Conservation (phyloP, 2,113 vertebrate genomes). For the Tonatia bakeri region DNA sequence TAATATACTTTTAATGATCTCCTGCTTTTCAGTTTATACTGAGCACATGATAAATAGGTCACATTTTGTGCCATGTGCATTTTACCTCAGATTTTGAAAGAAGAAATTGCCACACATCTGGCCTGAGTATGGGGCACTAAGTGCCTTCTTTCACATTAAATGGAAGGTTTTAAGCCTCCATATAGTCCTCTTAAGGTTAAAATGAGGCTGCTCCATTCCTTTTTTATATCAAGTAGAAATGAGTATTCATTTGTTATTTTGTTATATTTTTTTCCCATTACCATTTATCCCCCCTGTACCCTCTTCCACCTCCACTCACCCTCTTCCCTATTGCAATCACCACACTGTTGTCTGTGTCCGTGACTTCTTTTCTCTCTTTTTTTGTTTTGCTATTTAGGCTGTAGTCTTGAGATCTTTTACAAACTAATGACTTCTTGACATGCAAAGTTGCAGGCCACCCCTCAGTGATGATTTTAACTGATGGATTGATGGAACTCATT, state of each 20-base stretch:
- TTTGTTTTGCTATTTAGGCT: not conserved
- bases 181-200: not conserved
- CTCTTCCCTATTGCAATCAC: too few relatives aligned
- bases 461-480: not conserved
- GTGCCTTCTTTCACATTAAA: not conserved
- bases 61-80: not conserved
- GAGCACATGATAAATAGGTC: constrained; percentile 20
- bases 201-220: not conserved
- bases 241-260: too few relatives aligned
- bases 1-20: not conserved
- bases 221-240: not conserved
- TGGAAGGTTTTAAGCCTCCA: not conserved
- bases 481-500: not conserved
- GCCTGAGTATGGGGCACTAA: not conserved
- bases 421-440: not conserved
- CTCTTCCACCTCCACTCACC: too few relatives aligned
- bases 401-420: not conserved
- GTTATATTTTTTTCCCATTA: too few relatives aligned
- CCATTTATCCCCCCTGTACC: too few relatives aligned
- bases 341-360: too few relatives aligned
- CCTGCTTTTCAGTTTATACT: constrained; percentile 30
- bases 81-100: constrained; percentile 41
- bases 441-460: too few relatives aligned
- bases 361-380: too few relatives aligned
- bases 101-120: not conserved